Evolutionary conservation across 2,797 vertebrate genomes (phyloP).

Genomic region (Adelosebastes latens): DNA sequence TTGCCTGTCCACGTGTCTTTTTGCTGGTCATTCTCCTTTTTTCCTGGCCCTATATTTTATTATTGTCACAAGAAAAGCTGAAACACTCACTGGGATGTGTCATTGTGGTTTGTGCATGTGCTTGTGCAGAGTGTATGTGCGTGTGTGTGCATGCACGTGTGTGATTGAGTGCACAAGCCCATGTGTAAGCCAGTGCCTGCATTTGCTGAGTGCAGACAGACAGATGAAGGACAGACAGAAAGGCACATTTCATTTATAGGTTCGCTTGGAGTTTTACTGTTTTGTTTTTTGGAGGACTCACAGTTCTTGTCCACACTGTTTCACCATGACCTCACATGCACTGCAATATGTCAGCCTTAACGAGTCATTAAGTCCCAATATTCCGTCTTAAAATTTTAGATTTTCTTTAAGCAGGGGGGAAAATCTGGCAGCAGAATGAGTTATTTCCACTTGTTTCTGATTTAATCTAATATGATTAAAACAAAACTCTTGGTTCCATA

Average conservation of each 20-base stretch:
- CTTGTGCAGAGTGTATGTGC: not conserved
- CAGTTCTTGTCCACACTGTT: conserved; percentile 43
- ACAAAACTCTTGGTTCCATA: not conserved
- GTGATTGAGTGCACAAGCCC: not conserved
- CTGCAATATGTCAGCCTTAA: conserved; percentile 28
- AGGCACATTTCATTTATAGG: conserved; percentile 65
- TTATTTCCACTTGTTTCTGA: conserved; percentile 10
- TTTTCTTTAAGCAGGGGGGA: not conserved
- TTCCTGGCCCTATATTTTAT: conserved; percentile 66
- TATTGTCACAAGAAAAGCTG: conserved; percentile 69
- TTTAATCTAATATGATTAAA: not conserved
- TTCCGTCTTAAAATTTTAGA: conserved; percentile 12
- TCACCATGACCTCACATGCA: conserved; percentile 62
- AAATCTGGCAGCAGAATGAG: not conserved
- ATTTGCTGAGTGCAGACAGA: conserved; percentile 44
- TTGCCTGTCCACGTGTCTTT: conserved; percentile 53
- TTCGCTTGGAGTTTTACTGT: conserved; percentile 66
- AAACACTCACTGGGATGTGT: conserved; percentile 58
- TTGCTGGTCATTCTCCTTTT: conserved; percentile 52
- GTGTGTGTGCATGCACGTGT: not conserved
- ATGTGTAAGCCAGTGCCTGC: conserved; percentile 28
- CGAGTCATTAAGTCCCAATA: conserved; percentile 9
- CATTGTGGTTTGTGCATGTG: conserved; percentile 54
- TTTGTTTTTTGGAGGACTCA: conserved; percentile 72
- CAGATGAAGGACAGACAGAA: conserved; percentile 55